phyloP scores from a whole-genome alignment of 2,797 vertebrate genomes.

The Hyperoplus lanceolatus region DNA sequence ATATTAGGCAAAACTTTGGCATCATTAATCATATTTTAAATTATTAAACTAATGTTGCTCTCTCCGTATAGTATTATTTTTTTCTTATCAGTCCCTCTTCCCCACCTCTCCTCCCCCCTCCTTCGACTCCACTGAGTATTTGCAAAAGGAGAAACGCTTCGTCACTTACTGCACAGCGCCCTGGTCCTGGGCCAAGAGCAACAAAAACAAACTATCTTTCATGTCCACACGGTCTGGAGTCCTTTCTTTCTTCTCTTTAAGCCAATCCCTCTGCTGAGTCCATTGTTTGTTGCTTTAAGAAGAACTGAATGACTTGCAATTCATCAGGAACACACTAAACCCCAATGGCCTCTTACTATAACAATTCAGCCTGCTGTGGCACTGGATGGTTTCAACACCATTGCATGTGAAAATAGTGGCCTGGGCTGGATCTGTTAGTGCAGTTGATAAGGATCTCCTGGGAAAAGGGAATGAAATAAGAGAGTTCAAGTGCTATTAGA shows the following conservation, averaged over 20 bases:
- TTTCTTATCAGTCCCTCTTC: neutral
- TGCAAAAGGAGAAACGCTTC: conserved; percentile 50
- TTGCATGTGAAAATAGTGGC: conserved; percentile 36
- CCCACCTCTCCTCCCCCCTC: conserved; percentile 14
- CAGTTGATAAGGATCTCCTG: conserved; percentile 46
- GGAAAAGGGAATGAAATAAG: conserved; percentile 21
- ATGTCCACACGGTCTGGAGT: conserved; percentile 42
- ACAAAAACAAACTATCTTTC: conserved; percentile 71
- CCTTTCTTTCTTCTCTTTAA: conserved; percentile 28
- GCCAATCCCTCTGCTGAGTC: conserved; percentile 46
- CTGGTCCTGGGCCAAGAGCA: conserved; percentile 66
- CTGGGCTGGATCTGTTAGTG: conserved; percentile 27
- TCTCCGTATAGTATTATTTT: conserved; percentile 8
- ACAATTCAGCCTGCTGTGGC: conserved; percentile 45
- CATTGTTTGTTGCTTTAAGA: conserved; percentile 70
- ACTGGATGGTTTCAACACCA: conserved; percentile 51
- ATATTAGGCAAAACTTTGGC: too few species aligned
- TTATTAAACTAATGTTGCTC: neutral
- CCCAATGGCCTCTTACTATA: conserved; percentile 41
- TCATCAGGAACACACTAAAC: conserved; percentile 50
- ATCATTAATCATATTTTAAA: too few species aligned
- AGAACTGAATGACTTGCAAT: conserved; percentile 59
- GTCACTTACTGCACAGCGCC: conserved; percentile 53
- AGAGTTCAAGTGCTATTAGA: conserved; percentile 10
- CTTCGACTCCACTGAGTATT: conserved; percentile 35